Percentiles rank a stretch among this genome's conserved stretches.
These are phyloP conservation scores for Gopherus flavomarginatus DNA, from an alignment of 2,113 vertebrate species.

Conservation along the genomic window DNA sequence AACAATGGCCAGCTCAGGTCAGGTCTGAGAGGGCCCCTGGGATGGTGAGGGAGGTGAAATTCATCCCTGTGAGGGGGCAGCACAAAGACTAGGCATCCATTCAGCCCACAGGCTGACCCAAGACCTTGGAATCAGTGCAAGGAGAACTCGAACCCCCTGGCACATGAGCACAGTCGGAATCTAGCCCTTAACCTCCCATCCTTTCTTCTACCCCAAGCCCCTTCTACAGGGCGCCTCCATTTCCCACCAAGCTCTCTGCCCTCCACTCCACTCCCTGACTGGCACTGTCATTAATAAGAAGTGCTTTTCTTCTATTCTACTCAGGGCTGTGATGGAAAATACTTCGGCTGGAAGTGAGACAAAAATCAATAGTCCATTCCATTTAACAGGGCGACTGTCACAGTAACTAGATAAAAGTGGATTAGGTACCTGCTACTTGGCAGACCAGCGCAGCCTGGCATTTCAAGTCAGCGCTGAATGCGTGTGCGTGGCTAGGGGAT, in stretches of 20 bases:
- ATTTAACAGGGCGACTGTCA: slow-evolving; percentile 63
- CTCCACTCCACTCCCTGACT: slow-evolving; percentile 45
- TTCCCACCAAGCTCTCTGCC: neutral
- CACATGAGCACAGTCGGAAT: neutral
- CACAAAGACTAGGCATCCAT: neutral
- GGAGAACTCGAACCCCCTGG: too few species aligned
- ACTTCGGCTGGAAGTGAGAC: slow-evolving; percentile 57
- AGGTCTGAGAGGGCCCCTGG: accelerated
- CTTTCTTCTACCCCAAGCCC: neutral
- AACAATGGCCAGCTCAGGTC: accelerated
- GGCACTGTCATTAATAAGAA: slow-evolving; percentile 71
- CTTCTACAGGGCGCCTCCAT: neutral
- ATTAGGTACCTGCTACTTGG: slow-evolving; percentile 55
- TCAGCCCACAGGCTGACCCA: neutral
- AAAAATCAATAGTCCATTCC: slow-evolving; percentile 66
- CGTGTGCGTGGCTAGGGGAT: neutral
- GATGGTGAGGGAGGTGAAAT: neutral
- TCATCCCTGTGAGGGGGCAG: accelerated
- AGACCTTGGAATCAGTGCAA: too few species aligned
- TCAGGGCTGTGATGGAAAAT: slow-evolving; percentile 63
- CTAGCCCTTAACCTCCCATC: neutral
- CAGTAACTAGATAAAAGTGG: slow-evolving; percentile 61
- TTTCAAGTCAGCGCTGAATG: neutral
- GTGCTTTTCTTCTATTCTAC: slow-evolving; percentile 60
- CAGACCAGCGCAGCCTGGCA: neutral